A percentile compares a stretch with the other conserved stretches of the same genome.
phyloP scores from a whole-genome alignment of 2,113 vertebrate species.

The Casuarius casuarius region DNA sequence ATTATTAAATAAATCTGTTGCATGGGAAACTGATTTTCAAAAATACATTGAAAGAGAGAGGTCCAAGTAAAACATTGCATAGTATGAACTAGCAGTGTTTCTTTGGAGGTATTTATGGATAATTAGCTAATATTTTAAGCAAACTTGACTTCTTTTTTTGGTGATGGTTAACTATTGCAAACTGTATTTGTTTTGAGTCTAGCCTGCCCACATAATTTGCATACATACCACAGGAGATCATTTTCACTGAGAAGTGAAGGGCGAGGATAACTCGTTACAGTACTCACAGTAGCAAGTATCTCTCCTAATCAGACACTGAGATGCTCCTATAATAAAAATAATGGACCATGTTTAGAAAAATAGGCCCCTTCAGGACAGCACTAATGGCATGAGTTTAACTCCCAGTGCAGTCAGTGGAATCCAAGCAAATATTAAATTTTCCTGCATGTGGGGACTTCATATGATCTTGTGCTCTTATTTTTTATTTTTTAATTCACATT shows the following conservation, averaged over 20 bases:
- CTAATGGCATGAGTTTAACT: too few species aligned
- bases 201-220: neutral
- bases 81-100: too few species aligned
- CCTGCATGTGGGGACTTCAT: neutral
- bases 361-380: neutral
- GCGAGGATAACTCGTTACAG: neutral
- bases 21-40: too few species aligned
- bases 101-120: neutral
- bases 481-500: neutral
- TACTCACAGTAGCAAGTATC: neutral
- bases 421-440: too few species aligned
- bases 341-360: neutral
- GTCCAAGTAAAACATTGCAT: too few species aligned
- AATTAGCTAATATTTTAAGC: neutral
- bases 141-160: neutral
- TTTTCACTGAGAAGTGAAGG: neutral
- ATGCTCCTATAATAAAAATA: neutral
- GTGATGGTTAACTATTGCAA: neutral
- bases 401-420: neutral
- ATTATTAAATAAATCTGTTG: too few species aligned
- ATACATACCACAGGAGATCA: neutral
- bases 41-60: too few species aligned
- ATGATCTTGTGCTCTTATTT: neutral
- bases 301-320: neutral
- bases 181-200: neutral